Evolutionary conservation across 2,113 vertebrate species (phyloP), one percentile per base, ranked within the genome.

Genomic region (Clupea harengus): DNA sequence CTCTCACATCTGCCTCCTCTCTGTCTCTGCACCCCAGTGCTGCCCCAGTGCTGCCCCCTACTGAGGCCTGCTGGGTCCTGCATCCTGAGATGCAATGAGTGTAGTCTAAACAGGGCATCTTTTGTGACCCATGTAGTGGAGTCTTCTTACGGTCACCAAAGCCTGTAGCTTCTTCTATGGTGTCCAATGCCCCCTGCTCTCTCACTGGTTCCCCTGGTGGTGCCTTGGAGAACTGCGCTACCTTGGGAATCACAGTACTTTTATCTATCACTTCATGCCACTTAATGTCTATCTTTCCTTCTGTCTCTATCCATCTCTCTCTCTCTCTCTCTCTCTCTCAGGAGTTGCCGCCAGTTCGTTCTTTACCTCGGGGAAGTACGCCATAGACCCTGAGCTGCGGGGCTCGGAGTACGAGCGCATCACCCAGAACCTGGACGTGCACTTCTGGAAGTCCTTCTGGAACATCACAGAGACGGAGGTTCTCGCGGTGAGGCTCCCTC

Each of bases 371-470:
- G 97, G 97, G 57, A 97, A 97, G 86, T 97, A 97, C 4, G 97
- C 95, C 84, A 96, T 98, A 0, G 97, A 98, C 92, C 97, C 97
- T 0, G 97, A 98, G 90, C 92, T 97, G 22, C 95, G 97, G 17
- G 97, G 97, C 46, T 86, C 93, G 0, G 97, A 97, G 91, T 98
- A 96, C 89, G 97, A 98, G 84, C 95, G 97, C 39, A 96, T 98
- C 90, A 97, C 94, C 22, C 97, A 97, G 90, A 97, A 98, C 92
- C 91, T 97, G 87, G 97, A 98, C 0, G 95, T 98, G 64, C 95
- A 97, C 86, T 98, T 98, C 91, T 98, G 97, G 97, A 98, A 98
- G 91, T 88, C 92, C 1, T 98, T 97, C 93, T 98, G 97, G 97
- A 98, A 98, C 85, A 93, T 98, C 86, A 97, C 97, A 0, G 97